Evolutionary conservation across 2,888 invertebrate species (phyloP).

Genomic region (Epinotia demarniana): DNA sequence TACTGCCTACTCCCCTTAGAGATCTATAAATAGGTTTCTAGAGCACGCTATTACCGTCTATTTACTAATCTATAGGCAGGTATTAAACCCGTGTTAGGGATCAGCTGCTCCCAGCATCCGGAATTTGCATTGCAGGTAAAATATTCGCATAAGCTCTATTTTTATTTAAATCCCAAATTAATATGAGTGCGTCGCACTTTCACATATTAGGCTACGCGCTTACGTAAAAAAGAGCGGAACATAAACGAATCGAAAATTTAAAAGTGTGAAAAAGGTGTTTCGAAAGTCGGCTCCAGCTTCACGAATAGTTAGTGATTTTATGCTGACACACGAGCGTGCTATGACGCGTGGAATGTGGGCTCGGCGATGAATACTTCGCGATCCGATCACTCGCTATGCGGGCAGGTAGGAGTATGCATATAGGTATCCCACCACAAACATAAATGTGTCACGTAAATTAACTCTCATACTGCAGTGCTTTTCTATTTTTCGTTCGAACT

Average conservation of each 20-base stretch:
- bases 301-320: constrained; percentile 61
- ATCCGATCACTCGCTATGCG: constrained; percentile 22
- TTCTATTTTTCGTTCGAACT: too few species aligned
- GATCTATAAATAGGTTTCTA: too few species aligned
- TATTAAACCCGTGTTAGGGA: constrained; percentile 51
- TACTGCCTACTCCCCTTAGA: too few species aligned
- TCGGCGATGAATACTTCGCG: constrained; percentile 59
- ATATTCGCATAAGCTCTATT: constrained; percentile 57
- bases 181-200: too few species aligned
- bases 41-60: neutral
- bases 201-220: too few species aligned
- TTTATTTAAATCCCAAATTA: too few species aligned
- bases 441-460: too few species aligned
- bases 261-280: neutral
- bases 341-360: constrained; percentile 46
- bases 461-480: too few species aligned
- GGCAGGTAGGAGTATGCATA: neutral
- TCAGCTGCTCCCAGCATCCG: constrained; percentile 25
- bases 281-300: neutral
- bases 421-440: neutral
- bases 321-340: constrained; percentile 67
- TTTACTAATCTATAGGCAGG: neutral
- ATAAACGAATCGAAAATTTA: too few species aligned
- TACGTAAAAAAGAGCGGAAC: too few species aligned
- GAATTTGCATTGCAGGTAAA: constrained; percentile 30